Evolutionary conservation across 2,888 invertebrate species (phyloP), one percentile per base, ranked within the genome.

Genomic region (Bombylius major): DNA sequence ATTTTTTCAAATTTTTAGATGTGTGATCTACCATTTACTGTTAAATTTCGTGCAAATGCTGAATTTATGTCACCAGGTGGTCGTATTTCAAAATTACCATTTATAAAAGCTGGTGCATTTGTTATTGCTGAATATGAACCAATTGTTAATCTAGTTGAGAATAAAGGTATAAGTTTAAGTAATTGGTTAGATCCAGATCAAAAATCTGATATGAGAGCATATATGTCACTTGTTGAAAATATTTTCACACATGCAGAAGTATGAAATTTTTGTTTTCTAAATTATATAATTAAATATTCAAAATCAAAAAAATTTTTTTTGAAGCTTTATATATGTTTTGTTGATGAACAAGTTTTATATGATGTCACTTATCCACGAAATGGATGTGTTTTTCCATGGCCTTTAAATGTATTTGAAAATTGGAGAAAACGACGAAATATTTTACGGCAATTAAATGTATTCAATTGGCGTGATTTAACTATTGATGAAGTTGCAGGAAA

Each of bases 41-140:
- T 93, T 6, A 88, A 90, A 62, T 85, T 87, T 65, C 79, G 87
- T 60, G 82, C 86, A 65, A 99, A 99, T 77, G 96, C 97, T 0
- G 95, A 97, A 68, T 89, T 88, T 69, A 97, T 98, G 91, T 96
- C 97, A 0, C 97, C 97, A 0, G 88, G 92, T 6, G 93, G 93
- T 1, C 83, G 70, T 4, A 70, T 71, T 68, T 75, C 74, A 5
- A 75, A 87, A 63, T 85, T 98, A 1, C 98, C 98, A 0, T 93
- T 98, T 67, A 84, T 98, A 56, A 87, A 88, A 68, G 89, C 90
- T 62, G 95, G 95, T 0, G 84, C 87, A 0, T 91, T 91, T 67
- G 81, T 96, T 1, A 82, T 93, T 2, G 84, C 96, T 0, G 98
- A 95, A 69, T 79, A 96, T 66, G 93, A 95, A 67, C 88, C 89